Evolutionary conservation across 1,140 invertebrate genomes (phyloP), one percentile per base, ranked within the genome.

Genomic region (Drosophila burlai): DNA sequence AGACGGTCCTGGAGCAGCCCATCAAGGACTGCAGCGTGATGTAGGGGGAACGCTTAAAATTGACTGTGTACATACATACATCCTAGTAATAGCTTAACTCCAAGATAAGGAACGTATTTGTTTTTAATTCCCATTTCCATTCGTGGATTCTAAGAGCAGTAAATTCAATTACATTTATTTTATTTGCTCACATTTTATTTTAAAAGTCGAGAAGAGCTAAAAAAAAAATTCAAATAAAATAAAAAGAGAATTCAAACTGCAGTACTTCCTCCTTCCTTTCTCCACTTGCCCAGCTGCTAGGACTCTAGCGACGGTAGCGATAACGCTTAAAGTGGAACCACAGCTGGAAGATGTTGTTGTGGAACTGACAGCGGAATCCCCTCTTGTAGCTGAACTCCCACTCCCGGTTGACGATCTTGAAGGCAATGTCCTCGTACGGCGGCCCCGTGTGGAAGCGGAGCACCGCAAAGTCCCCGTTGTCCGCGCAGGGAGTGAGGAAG

Each of bases 241-340:
- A 46, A n/a, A 46, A n/a, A 36, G 45, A 24, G 18, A 7, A 38
- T 26, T 3, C n/a, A 29, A 29, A 4, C 3, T 31, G 54, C 36
- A 24, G 21, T 5, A 16, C 31, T 1, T 36, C 11, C 21, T n/a
- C 21, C 9, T 15, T 3, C 95, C 95, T 8, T 9, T n/a, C 40
- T n/a, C 8, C 40, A n/a, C n/a, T 10, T 43, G 42, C n/a, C 11
- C 45, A 46, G 18, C 6, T 9, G 4, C 6, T 21, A 8, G 3
- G 3, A 15, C 21, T 6, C 13, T 52, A 99, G 94, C 99, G 95
- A 61, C 99, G 94, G 93, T 99, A 99, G 76, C 99, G 94, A 93
- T 99, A 99, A 80, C 98, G 94, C 93, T 99, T 99, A 93, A 99
- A 99, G 92, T 99, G 98, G 93, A 99, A 99, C 98, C 99, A 99